These are phyloP conservation scores for Embidobia sp. DNA, from an alignment of 2,888 invertebrate species.

Conservation along the genomic window DNA sequence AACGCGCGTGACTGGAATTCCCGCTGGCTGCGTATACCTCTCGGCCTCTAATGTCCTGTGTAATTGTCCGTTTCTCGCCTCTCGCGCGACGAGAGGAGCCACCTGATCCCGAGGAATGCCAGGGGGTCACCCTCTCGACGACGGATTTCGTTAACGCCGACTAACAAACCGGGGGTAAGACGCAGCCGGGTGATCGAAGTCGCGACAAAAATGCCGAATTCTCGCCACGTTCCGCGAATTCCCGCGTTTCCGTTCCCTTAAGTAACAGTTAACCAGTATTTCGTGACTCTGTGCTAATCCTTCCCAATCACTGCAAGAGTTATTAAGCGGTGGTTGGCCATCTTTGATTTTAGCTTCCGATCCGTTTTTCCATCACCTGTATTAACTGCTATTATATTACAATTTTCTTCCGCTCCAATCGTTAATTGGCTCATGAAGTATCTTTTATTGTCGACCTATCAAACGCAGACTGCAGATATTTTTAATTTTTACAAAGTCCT, in stretches of 20 bases:
- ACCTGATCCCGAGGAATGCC: constrained; percentile 65
- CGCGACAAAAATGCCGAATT: constrained; percentile 61
- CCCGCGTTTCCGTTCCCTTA: constrained; percentile 46
- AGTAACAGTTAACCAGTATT: constrained; percentile 56
- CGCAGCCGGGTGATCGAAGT: constrained; percentile 27
- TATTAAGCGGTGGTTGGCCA: background rate
- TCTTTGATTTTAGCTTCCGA: constrained; percentile 8
- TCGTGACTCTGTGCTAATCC: constrained; percentile 17
- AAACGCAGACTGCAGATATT: no score
- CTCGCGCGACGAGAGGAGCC: constrained; percentile 68
- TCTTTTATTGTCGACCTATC: no score
- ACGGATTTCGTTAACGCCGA: constrained; percentile 54
- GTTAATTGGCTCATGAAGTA: no score
- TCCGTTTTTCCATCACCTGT: no score
- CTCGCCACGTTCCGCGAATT: constrained; percentile 51
- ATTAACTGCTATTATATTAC: no score
- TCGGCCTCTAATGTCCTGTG: constrained; percentile 69
- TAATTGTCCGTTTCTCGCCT: constrained; percentile 73
- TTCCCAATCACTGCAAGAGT: constrained; percentile 8
- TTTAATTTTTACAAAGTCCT: no score
- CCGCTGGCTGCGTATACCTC: constrained; percentile 67
- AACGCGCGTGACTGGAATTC: constrained; percentile 74
- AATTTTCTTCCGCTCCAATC: no score
- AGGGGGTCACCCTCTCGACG: constrained; percentile 22
- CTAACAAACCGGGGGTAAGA: constrained; percentile 19